Evolutionary conservation across 2,888 invertebrate species (phyloP).

Genomic region (Eupithecia pulchellata): DNA sequence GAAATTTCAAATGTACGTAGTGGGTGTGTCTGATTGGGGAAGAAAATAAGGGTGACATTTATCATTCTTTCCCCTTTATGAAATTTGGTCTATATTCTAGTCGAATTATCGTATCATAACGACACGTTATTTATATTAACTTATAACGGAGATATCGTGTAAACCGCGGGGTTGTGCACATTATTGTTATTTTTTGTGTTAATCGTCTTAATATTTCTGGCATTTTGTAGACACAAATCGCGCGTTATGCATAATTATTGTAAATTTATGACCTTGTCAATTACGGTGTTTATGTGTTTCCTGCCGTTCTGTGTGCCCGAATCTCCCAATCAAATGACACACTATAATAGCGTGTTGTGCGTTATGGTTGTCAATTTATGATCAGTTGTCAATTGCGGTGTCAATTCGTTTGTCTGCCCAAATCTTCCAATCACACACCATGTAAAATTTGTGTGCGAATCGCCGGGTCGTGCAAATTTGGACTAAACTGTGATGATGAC

Average conservation of each 20-base stretch:
- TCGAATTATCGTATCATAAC: too few relatives aligned
- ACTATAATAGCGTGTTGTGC: background rate
- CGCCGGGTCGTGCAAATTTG: slow-evolving; percentile 61
- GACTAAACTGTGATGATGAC: slow-evolving; percentile 72
- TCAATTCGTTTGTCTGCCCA: background rate
- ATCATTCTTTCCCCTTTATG: background rate
- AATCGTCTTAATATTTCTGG: too few relatives aligned
- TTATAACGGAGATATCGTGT: too few relatives aligned
- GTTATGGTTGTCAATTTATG: background rate
- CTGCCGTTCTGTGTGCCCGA: too few relatives aligned
- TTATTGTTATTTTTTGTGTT: too few relatives aligned
- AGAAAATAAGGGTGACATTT: background rate
- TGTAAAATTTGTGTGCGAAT: slow-evolving; percentile 35
- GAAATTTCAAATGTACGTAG: background rate
- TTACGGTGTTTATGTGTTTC: background rate
- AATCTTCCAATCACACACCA: too few relatives aligned
- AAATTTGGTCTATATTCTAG: too few relatives aligned
- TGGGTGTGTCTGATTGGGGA: background rate
- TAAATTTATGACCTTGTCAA: background rate
- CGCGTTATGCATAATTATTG: too few relatives aligned
- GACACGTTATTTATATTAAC: too few relatives aligned
- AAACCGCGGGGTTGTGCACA: too few relatives aligned
- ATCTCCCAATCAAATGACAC: background rate
- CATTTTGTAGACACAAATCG: background rate
- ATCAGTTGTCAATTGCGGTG: background rate